Base-by-base conservation (phyloP, 2,888 invertebrate genomes). In the Dolichomitus sp. region DNA sequence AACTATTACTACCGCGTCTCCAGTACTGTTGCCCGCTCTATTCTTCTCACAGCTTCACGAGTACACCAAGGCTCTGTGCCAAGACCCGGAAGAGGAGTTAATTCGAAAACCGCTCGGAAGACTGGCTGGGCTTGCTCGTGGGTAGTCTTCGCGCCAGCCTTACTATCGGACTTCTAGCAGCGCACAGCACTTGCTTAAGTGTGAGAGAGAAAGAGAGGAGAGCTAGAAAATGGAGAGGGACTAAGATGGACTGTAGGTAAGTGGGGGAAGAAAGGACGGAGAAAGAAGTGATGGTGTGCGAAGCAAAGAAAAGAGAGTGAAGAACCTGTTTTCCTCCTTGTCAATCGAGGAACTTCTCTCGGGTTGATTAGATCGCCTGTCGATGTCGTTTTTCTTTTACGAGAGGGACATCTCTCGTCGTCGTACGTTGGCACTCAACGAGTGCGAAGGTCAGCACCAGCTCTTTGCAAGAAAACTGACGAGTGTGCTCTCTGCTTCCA, bases 41-140 rank as follows among this genome's bases (percentile, higher is more conserved):
- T 23, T 14, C 5, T 33, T 27, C 27, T 27, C 33, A n/a, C 57
- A 45, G 17, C 57, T 65, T 72, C 48, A 52, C n/a, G 54, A 40
- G 57, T 77, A 80, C 81, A 75, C 59, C 57, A 85, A 87, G 86
- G 84, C 86, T 87, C 84, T 84, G 89, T 79, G 87, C 81, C 85
- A 87, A 87, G 85, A 85, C 86, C 80, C 85, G 76, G 77, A 63
- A 85, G 82, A 81, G 73, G 86, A 85, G 90, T 89, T 90, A 90
- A 91, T 91, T 91, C 88, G 88, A 89, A 88, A 89, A 90, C 89
- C 90, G 77, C 76, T 65, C 74, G 84, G 70, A 73, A 79, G 70
- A 84, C 83, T 86, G 72, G 84, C 80, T 66, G 73, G 61, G 84
- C 57, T 74, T 74, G 79, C 63, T 78, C 66, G 59, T 61, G 54